phyloP scores from a whole-genome alignment of 2,797 vertebrate genomes.

The Dallia pectoralis region DNA sequence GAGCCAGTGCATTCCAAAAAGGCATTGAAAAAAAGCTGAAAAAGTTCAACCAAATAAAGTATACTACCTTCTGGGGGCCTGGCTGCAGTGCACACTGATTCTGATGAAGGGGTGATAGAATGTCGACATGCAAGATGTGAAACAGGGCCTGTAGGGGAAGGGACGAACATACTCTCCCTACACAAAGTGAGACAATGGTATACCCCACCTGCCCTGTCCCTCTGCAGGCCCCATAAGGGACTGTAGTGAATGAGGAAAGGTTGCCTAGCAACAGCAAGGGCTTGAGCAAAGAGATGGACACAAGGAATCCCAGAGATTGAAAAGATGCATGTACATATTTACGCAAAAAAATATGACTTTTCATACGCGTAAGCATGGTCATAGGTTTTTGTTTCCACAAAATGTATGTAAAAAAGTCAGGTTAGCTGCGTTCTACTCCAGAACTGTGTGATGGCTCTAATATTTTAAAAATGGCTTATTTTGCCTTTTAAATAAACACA shows the following conservation, averaged over 20 bases:
- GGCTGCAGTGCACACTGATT: not conserved
- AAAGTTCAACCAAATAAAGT: slow-evolving; percentile 6
- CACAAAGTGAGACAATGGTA: slow-evolving; percentile 38
- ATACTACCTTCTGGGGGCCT: not conserved
- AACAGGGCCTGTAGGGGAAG: not conserved
- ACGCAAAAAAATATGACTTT: not conserved
- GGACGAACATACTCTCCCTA: slow-evolving; percentile 11
- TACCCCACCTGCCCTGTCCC: slow-evolving; percentile 48
- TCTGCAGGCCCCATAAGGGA: slow-evolving; percentile 49
- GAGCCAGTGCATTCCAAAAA: not conserved
- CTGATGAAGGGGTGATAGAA: slow-evolving; percentile 6
- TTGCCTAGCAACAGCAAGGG: slow-evolving; percentile 63
- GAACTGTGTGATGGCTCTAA: not conserved
- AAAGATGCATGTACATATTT: slow-evolving; percentile 11
- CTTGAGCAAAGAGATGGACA: slow-evolving; percentile 40
- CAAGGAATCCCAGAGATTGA: slow-evolving; percentile 7
- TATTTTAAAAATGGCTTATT: not conserved
- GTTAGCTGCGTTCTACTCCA: not conserved
- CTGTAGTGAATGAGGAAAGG: slow-evolving; percentile 51
- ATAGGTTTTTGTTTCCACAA: not conserved
- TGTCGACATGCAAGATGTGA: slow-evolving; percentile 5
- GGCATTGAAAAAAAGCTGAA: not conserved
- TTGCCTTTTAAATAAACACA: not conserved
- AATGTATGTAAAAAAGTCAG: not conserved
- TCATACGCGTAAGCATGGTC: not conserved